Base-by-base conservation (phyloP, 1,140 invertebrate genomes). In the Popillia japonica region DNA sequence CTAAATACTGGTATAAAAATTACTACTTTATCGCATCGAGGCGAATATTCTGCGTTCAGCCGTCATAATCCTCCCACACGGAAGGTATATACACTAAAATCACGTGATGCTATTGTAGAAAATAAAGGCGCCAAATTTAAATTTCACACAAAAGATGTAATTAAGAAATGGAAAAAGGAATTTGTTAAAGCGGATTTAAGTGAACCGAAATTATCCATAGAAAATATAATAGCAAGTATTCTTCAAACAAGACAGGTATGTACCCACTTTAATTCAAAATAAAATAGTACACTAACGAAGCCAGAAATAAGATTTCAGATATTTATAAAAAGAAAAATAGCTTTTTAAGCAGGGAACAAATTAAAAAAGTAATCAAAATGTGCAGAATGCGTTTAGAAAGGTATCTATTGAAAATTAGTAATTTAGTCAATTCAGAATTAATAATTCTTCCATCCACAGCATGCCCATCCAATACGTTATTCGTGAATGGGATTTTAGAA, bases 401-500 rank as follows among this genome's bases (percentile, higher is more conserved):
- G 74, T 75, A 48, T 17, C n/a, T n/a, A n/a, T n/a, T n/a, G n/a
- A n/a, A n/a, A n/a, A n/a, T n/a, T 4, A 48, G 22, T 75, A 17
- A 17, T 42, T 22, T 2, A 17, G 48, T 14, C 9, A 10, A 23
- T 75, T 6, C 6, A 14, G 20, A 3, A 48, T 75, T 2, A 74
- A 75, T 55, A n/a, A 75, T 61, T 64, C 20, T 40, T 4, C 2
- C 34, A 17, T 20, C 64, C 76, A 44, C 11, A 92, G 92, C 79
- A 91, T 92, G 89, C 93, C 93, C 42, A 86, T 94, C 27, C 93
- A 94, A 82, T 94, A 94, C 80, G 91, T 94, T 79, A 88, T 94
- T 75, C 90, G 91, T 40, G 90, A 94, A 85, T 94, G 93, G 93
- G 91, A 93, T 83, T 94, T 94, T 80, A 87, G 90, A 82, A 89